Evolutionary conservation across 2,888 invertebrate genomes (phyloP).

Genomic region (Resseliella maxima): DNA sequence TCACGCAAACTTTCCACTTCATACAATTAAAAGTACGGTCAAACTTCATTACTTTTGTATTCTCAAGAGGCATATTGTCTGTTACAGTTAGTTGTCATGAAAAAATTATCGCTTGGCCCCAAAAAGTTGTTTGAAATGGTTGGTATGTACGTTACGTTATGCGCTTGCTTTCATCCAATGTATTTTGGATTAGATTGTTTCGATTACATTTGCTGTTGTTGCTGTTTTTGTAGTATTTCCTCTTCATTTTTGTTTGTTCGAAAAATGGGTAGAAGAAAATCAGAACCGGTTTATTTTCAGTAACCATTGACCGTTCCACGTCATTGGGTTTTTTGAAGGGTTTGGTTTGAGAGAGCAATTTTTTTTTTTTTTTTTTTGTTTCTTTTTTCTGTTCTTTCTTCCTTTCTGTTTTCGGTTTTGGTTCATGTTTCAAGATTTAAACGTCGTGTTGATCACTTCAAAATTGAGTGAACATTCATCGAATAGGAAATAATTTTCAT

Average conservation of each 20-base stretch:
- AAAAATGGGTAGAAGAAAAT: no score
- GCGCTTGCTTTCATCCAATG: background rate
- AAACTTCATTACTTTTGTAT: constrained; percentile 16
- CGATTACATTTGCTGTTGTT: no score
- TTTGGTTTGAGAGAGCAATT: no score
- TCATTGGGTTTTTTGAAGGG: background rate
- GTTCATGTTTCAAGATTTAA: background rate
- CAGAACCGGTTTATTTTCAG: background rate
- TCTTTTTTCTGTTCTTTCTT: no score
- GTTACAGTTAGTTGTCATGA: background rate
- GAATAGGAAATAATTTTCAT: constrained; percentile 28
- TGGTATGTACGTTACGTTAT: background rate
- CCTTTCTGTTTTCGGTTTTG: no score
- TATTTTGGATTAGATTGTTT: background rate
- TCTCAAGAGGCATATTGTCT: background rate
- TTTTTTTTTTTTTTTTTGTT: no score
- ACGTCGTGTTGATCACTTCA: background rate
- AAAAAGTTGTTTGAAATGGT: background rate
- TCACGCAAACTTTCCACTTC: background rate
- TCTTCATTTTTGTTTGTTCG: background rate
- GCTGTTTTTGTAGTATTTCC: no score
- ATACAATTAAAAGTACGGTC: background rate
- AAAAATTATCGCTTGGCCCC: background rate
- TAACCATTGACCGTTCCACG: background rate
- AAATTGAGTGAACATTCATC: constrained; percentile 9